Evolutionary conservation across 2,888 invertebrate species (phyloP), one percentile per base, ranked within the genome.

Genomic region (Rapana venosa): DNA sequence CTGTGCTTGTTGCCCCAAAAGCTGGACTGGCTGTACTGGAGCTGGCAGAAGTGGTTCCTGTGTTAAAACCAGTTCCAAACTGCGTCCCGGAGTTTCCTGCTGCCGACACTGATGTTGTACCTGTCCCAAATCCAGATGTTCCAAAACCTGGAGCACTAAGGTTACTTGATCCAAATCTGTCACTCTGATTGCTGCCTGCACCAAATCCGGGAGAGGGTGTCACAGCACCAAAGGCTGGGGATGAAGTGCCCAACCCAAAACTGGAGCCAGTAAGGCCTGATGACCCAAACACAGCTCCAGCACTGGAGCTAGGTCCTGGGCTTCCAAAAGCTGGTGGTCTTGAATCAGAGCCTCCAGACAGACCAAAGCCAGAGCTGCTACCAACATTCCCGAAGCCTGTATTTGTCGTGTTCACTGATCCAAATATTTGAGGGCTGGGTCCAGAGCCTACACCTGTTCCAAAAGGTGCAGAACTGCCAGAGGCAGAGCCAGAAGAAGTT

Each of bases 261-360:
- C n/a, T n/a, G n/a, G n/a, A 88, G 8, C 30, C 77, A n/a, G 32
- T 47, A 47, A n/a, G 13, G 22, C 47, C 87, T 15, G 87, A n/a
- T 58, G 56, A 70, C 26, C 88, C 79, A 88, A 88, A 88, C 20
- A n/a, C 56, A 36, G 35, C 56, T n/a, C 79, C 79, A 47, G n/a
- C n/a, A n/a, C n/a, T n/a, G n/a, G 88, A 56, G 61, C 35, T 56
- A 15, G 77, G 20, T 47, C 47, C 47, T 47, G 66, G 66, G 15
- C 32, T 58, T 32, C 86, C 61, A 58, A 86, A 86, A 4, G 5
- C 83, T 26, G 35, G 13, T 47, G 70, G 2, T 26, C n/a, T 87
- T 61, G 70, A 66, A 87, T 56, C 86, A 32, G n/a, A n/a, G 56
- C 61, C 61, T 22, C 56, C 56, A 11, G 74, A 32, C 17, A 47